Percentiles rank a stretch among this genome's conserved stretches.
phyloP scores from a whole-genome alignment of 2,888 invertebrate genomes.

The Apotomis turbidana region DNA sequence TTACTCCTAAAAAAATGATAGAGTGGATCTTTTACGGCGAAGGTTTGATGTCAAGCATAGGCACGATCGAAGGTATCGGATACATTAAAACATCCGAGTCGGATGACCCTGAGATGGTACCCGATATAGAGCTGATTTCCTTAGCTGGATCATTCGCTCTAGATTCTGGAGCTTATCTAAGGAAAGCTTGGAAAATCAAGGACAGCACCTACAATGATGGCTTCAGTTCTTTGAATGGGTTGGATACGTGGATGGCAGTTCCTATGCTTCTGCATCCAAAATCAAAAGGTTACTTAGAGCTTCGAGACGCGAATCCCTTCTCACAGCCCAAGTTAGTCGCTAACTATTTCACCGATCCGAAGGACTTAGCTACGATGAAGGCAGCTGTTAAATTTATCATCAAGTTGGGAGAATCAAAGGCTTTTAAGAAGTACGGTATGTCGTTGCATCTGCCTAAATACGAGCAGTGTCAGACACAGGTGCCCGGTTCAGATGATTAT shows the following conservation, averaged over 20 bases:
- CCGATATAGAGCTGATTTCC: conserved; percentile 87
- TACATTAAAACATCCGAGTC: conserved; percentile 85
- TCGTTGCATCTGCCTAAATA: conserved; percentile 78
- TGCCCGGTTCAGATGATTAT: conserved; percentile 85
- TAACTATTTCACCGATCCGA: conserved; percentile 89
- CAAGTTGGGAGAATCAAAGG: conserved; percentile 81
- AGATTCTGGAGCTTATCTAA: conserved; percentile 81
- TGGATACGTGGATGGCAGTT: conserved; percentile 85
- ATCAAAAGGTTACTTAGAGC: conserved; percentile 87
- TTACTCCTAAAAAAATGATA: conserved; percentile 70
- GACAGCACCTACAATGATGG: conserved; percentile 82
- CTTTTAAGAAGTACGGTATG: conserved; percentile 84
- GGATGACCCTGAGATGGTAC: conserved; percentile 80
- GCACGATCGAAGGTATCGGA: conserved; percentile 86
- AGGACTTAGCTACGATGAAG: conserved; percentile 84
- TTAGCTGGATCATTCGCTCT: conserved; percentile 85
- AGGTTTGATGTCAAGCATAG: conserved; percentile 84
- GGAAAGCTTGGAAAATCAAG: conserved; percentile 82
- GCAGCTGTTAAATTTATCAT: conserved; percentile 85
- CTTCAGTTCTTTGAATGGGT: conserved; percentile 80
- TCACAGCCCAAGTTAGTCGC: conserved; percentile 90
- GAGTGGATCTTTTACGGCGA: conserved; percentile 78
- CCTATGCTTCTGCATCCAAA: conserved; percentile 89
- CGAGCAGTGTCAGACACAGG: conserved; percentile 78
- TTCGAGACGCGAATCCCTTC: conserved; percentile 89